phyloP scores from a whole-genome alignment of 2,888 invertebrate genomes.

The Hipparchia semele region DNA sequence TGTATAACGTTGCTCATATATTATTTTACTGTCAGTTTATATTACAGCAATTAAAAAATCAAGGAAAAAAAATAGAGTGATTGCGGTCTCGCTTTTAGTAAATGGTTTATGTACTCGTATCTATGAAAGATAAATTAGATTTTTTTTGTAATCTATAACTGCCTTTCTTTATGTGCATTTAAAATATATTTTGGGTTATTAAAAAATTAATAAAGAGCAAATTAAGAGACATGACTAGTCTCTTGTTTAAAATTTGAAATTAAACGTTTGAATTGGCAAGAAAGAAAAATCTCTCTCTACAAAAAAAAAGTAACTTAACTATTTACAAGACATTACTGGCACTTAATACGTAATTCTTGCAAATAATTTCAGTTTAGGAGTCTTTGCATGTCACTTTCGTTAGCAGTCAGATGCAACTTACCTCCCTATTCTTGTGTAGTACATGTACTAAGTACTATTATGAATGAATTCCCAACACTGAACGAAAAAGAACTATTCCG shows the following conservation, averaged over 20 bases:
- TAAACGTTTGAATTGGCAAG: background rate
- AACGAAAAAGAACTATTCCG: too few species aligned
- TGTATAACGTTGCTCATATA: background rate
- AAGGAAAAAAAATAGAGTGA: background rate
- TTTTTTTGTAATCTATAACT: background rate
- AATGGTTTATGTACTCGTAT: background rate
- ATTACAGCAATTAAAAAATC: background rate
- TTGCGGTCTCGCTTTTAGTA: background rate
- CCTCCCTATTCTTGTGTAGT: too few species aligned
- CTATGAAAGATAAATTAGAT: background rate
- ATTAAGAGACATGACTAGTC: background rate
- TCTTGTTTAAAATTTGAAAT: background rate
- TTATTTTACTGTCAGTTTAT: conserved; percentile 8
- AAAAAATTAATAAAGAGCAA: background rate
- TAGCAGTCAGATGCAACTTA: too few species aligned
- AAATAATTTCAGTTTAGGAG: background rate
- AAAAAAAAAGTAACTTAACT: background rate
- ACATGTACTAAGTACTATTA: too few species aligned
- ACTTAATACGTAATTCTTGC: background rate
- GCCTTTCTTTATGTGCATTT: background rate
- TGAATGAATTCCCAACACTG: too few species aligned
- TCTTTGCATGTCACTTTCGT: too few species aligned
- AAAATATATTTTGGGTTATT: background rate
- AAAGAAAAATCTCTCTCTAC: background rate
- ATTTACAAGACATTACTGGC: background rate